Base-by-base conservation (phyloP, 2,797 vertebrate genomes). In the Pangasius djambal region DNA sequence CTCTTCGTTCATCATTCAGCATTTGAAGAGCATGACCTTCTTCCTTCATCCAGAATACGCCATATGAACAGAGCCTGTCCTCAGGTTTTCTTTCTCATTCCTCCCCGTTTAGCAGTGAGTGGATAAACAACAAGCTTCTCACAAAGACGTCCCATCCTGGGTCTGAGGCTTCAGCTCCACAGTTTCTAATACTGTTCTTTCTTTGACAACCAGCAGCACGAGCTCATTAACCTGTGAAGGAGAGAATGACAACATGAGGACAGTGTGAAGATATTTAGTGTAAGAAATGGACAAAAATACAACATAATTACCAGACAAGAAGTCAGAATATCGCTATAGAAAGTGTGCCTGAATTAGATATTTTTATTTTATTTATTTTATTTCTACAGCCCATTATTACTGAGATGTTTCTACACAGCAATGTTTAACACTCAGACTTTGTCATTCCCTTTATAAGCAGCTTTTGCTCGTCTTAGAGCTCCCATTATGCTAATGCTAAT, bases 151-250 rank as follows among this genome's bases (percentile, higher is more conserved):
- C 83, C n/a, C 37, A 20, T 40, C 2, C 83, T 25, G 18, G 57
- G 40, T 55, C 50, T 0, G 31, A 44, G 74, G 65, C 85, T 72
- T 90, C 85, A 89, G 88, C 83, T 87, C 15, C 10, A 89, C 79
- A 52, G 87, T 91, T 87, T 89, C 18, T 75, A 90, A 92, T 4
- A 82, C 79, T 28, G 57, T 63, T 63, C 59, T n/a, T 83, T 83
- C 13, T 83, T 63, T 28, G 12, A 44, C 81, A 61, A 83, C 59
- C 57, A 28, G 37, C 59, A 83, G 81, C 83, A 91, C 90, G 40
- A 65, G 88, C 91, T 91, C 89, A 77, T 89, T 81, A 83, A 88
- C 87, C 61, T 90, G n/a, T 59, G 57, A 59, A 87, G 34, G 4
- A 88, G 16, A 78, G 22, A 81, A 65, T 3, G 5, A 87, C 34